Evolutionary conservation across 2,113 vertebrate species (phyloP).

Genomic region (Silurus meridionalis): DNA sequence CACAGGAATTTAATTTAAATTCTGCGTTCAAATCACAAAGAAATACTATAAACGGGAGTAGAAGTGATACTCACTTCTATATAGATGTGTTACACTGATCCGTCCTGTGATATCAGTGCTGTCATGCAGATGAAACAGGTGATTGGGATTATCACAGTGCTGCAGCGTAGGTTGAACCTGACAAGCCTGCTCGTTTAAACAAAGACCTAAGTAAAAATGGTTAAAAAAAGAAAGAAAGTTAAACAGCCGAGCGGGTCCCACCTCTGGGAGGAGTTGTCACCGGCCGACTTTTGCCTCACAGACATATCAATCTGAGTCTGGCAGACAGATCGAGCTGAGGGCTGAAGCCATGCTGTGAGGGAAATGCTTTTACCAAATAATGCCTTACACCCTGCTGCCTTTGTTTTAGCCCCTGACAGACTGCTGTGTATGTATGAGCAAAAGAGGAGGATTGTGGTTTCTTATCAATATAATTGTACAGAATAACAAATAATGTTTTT

Average conservation of each 20-base stretch:
- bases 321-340: conserved; percentile 44
- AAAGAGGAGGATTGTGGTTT: not conserved
- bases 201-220: not conserved
- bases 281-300: conserved; percentile 57
- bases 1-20: too few relatives aligned
- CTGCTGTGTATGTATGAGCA: not conserved
- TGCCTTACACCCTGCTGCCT: conserved; percentile 4
- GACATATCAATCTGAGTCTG: conserved; percentile 63
- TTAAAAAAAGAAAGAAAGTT: not conserved
- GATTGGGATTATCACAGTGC: not conserved
- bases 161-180: not conserved
- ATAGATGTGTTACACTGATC: not conserved
- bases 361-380: conserved; percentile 47
- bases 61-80: too few relatives aligned
- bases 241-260: conserved; percentile 7
- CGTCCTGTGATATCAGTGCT: not conserved
- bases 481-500: conserved; percentile 11
- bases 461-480: not conserved
- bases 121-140: not conserved
- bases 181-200: not conserved
- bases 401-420: conserved; percentile 12
- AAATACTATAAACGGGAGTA: too few relatives aligned
- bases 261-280: conserved; percentile 61
- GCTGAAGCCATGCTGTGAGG: conserved; percentile 36
- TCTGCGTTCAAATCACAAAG: too few relatives aligned